phyloP scores from a whole-genome alignment of 1,140 invertebrate genomes.

The Aphelenchoides avenae region DNA sequence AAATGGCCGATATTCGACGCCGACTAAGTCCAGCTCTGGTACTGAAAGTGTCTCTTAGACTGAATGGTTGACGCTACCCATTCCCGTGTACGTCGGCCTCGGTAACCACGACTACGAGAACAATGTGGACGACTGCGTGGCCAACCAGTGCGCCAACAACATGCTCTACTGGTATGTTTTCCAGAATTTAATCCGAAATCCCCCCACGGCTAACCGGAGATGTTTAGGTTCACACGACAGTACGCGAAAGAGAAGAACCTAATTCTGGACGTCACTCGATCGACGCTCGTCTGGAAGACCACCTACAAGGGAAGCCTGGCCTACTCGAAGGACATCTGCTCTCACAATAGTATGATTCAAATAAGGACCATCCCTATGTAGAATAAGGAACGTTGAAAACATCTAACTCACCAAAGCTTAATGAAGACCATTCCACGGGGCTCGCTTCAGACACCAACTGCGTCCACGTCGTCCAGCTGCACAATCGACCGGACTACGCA shows the following conservation, averaged over 20 bases:
- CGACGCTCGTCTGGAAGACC: constrained; percentile 30
- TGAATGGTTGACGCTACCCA: constrained; percentile 42
- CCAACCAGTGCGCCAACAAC: constrained; percentile 49
- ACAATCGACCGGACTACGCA: constrained; percentile 45
- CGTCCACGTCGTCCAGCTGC: constrained; percentile 41
- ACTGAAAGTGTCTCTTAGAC: constrained; percentile 37
- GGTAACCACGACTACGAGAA: constrained; percentile 56
- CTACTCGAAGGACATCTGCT: constrained; percentile 40
- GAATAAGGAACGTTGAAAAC: too few species aligned
- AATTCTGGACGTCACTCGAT: constrained; percentile 18
- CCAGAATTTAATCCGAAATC: background rate
- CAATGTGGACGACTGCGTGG: constrained; percentile 51
- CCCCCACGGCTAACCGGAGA: background rate
- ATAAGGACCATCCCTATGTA: too few species aligned
- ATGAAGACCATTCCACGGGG: too few species aligned
- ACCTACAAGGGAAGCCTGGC: constrained; percentile 36
- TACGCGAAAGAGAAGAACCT: constrained; percentile 28
- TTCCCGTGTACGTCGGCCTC: constrained; percentile 42
- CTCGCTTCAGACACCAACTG: constrained; percentile 24
- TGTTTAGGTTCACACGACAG: constrained; percentile 31
- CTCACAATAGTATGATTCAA: constrained; percentile 20
- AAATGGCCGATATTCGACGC: too few species aligned
- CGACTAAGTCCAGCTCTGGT: too few species aligned
- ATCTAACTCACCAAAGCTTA: too few species aligned
- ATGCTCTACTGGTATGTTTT: constrained; percentile 47